These are phyloP conservation scores for Nebria salina DNA, from an alignment of 2,888 invertebrate genomes.

Conservation along the genomic window DNA sequence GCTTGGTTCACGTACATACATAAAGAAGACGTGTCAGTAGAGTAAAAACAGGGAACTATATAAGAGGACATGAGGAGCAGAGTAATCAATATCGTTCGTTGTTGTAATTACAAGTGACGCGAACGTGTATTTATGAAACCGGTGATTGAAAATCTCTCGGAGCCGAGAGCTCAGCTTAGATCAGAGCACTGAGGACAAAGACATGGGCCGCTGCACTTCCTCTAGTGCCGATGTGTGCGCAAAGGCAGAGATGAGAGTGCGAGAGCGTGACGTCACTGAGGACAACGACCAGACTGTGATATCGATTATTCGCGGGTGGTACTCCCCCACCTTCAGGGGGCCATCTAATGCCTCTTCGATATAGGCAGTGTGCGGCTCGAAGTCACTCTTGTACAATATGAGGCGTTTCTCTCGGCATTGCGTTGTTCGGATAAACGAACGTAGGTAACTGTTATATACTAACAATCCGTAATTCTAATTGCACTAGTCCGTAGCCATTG, in stretches of 20 bases:
- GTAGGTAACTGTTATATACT: neutral
- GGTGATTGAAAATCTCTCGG: slow-evolving; percentile 14
- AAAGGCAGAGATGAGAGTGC: slow-evolving; percentile 22
- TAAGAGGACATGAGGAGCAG: neutral
- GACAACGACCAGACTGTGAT: slow-evolving; percentile 57
- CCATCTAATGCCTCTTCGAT: slow-evolving; percentile 7
- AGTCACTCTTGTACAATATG: neutral
- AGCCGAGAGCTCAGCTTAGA: neutral
- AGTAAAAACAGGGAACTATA: neutral
- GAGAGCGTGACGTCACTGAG: slow-evolving; percentile 54
- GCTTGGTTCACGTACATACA: neutral
- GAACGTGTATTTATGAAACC: slow-evolving; percentile 18
- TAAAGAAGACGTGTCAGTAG: slow-evolving; percentile 1
- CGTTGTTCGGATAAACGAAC: slow-evolving; percentile 7
- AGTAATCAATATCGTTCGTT: slow-evolving; percentile 14
- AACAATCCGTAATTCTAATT: slow-evolving; percentile 26
- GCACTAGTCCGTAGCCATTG: neutral
- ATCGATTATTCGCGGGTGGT: slow-evolving; percentile 53
- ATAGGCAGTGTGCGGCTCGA: neutral
- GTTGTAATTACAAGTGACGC: slow-evolving; percentile 14
- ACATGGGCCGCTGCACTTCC: neutral
- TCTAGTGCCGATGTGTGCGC: slow-evolving; percentile 8
- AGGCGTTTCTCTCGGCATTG: neutral
- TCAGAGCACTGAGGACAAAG: neutral
- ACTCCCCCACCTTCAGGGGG: neutral